phyloP scores from a whole-genome alignment of 2,888 invertebrate genomes.

The Sinotaia quadrata region DNA sequence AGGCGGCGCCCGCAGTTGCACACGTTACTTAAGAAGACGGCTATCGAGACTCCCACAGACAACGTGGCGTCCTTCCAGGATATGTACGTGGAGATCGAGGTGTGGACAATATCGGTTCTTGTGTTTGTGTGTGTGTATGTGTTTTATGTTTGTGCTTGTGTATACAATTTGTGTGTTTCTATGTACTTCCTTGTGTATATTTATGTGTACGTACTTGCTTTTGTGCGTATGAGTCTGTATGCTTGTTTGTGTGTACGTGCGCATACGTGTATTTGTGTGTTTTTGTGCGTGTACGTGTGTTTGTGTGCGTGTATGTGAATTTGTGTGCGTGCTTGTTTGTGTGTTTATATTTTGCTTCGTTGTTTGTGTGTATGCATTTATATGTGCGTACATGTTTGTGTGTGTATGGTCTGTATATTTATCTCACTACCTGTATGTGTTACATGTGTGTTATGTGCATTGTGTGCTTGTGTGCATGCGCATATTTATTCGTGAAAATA shows the following conservation, averaged over 20 bases:
- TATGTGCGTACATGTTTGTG: not conserved
- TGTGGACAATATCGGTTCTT: too few species aligned
- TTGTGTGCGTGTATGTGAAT: not conserved
- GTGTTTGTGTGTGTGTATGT: not conserved
- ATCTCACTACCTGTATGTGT: not conserved
- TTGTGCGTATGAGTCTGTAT: not conserved
- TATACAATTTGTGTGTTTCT: not conserved
- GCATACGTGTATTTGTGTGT: too few species aligned
- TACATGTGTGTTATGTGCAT: not conserved
- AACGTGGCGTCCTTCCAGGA: slow-evolving; percentile 51
- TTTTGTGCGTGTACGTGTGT: not conserved
- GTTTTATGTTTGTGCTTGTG: not conserved
- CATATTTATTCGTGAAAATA: not conserved
- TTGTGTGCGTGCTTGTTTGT: not conserved
- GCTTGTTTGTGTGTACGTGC: too few species aligned
- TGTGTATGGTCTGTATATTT: not conserved
- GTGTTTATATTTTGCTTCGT: not conserved
- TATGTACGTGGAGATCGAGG: slow-evolving; percentile 54
- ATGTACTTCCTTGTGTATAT: not conserved
- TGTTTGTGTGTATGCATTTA: not conserved
- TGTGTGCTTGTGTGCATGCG: not conserved
- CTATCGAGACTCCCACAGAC: slow-evolving; percentile 43
- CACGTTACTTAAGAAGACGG: slow-evolving; percentile 43
- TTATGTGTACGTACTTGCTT: not conserved
- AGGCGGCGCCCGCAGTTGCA: slow-evolving; percentile 37